These are phyloP conservation scores for Urosaurus nigricauda DNA, from an alignment of 2,797 vertebrate species.

Conservation along the genomic window DNA sequence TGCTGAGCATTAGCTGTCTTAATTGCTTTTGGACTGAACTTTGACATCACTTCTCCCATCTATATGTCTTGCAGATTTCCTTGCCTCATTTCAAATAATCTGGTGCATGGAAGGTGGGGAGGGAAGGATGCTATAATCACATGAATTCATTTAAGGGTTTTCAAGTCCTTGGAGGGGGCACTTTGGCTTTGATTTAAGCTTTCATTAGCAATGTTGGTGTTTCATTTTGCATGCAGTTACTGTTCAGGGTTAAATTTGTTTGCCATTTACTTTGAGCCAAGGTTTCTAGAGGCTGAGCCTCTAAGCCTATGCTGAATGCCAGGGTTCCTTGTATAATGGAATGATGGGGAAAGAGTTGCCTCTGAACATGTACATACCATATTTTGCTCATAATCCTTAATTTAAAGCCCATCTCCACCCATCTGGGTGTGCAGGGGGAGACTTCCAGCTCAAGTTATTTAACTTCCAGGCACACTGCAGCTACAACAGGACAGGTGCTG, in stretches of 20 bases:
- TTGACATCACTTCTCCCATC: slow-evolving; percentile 72
- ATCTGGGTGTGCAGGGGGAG: neutral
- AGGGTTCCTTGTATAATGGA: neutral
- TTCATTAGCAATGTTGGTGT: neutral
- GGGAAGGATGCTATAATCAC: slow-evolving; percentile 18
- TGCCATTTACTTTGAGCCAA: neutral
- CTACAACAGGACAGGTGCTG: neutral
- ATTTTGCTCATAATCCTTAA: neutral
- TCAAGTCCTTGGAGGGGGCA: neutral
- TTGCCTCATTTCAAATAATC: slow-evolving; percentile 61
- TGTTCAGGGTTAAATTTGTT: neutral
- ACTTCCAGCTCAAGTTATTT: neutral
- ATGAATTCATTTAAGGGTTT: slow-evolving; percentile 46
- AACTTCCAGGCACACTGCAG: neutral
- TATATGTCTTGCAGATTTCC: slow-evolving; percentile 66
- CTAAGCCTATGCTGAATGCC: neutral
- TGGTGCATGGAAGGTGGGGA: slow-evolving; percentile 16
- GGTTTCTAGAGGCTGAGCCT: neutral
- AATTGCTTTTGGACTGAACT: slow-evolving; percentile 77
- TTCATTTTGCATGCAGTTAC: slow-evolving; percentile 2
- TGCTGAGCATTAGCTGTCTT: slow-evolving; percentile 71
- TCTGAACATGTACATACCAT: neutral
- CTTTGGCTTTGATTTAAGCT: neutral
- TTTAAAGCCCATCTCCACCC: neutral
- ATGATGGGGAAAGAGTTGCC: neutral